Base-by-base conservation (phyloP, 2,113 vertebrate genomes). In the Sceloporus undulatus region DNA sequence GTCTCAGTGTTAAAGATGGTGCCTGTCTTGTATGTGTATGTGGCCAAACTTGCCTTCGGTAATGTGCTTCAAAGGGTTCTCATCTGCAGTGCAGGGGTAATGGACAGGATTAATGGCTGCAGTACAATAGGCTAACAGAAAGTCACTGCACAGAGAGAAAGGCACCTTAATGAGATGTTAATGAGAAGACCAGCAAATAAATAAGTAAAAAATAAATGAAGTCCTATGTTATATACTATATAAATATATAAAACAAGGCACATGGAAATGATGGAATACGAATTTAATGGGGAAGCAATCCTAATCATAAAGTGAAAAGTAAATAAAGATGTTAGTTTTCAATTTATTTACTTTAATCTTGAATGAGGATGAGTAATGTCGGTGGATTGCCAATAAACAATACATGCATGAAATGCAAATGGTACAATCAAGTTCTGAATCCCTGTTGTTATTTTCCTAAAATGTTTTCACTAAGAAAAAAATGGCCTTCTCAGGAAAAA, bases 271-370 rank as follows among this genome's bases (percentile, higher is more conserved):
- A 1, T 34, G 9, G 42, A 71, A 66, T 2, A 0, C 21, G 25
- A 52, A 40, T 19, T 34, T 23, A 70, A 77, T 23, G 65, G 83
- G 83, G 77, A 18, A 78, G 23, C 40, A 21, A 0, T 0, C 54
- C 85, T 84, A 1, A 48, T n/a, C 80, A 59, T 48, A 85, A 70
- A 38, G 14, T 54, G 66, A 77, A 0, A 68, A 7, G 81, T 23
- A 82, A 91, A 59, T 38, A 25, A 91, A 85, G 52, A 70, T 3
- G 9, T 13, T 86, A 11, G 40, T 29, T 83, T 48, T 76, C 11
- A 25, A 59, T 54, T 88, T 74, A 88, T 82, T 66, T 76, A 84
- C 85, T 65, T 3, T 6, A 89, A 16, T 85, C 86, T 86, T 29
- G 71, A 40, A 62, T 59, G 92, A 89, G 1, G 0, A 0, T 62